Base-by-base conservation (phyloP, 2,888 invertebrate genomes). In the Diploptera punctata region DNA sequence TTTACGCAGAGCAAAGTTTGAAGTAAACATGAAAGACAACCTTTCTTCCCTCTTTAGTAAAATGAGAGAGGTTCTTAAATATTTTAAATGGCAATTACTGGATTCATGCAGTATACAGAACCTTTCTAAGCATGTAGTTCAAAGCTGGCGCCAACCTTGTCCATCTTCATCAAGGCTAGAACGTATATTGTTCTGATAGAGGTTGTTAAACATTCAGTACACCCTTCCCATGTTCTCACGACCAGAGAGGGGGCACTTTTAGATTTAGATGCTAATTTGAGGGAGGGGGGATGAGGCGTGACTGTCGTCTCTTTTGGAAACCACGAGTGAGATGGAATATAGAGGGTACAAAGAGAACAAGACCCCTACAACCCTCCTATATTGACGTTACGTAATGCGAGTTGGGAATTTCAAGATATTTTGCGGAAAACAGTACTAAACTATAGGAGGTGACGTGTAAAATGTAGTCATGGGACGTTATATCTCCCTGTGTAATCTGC, bases 201-300 rank as follows among this genome's bases (percentile, higher is more conserved):
- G 29, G 16, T 57, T n/a, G 57, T 57, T 57, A 57, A 57, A 57
- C 57, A 57, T 57, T 57, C 57, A 57, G 57, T n/a, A 24, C 52
- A 52, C 52, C 47, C 47, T 19, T 47, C 47, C 47, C 19, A 24
- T 21, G 52, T 52, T 52, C 24, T 9, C 52, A 19, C 52, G 24
- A 10, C 62, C 62, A 62, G 26, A 16, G 60, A 18, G 26, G 24
- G 29, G 29, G 38, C 26, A 65, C 44, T 65, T 65, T 65, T 65
- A 65, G 65, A 65, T 65, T 65, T 65, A 65, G 65, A 65, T 65
- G 65, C 65, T 65, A 65, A 65, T 65, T 65, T 47, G 65, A 18
- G 24, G 43, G 43, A n/a, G 44, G 26, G 65, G 21, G 43, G 33
- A 43, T 62, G 43, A 16, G 33, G 38, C 62, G 62, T 62, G 62